These are phyloP conservation scores for Leptopilina drosophilae DNA, from an alignment of 2,888 invertebrate genomes.

Conservation along the genomic window DNA sequence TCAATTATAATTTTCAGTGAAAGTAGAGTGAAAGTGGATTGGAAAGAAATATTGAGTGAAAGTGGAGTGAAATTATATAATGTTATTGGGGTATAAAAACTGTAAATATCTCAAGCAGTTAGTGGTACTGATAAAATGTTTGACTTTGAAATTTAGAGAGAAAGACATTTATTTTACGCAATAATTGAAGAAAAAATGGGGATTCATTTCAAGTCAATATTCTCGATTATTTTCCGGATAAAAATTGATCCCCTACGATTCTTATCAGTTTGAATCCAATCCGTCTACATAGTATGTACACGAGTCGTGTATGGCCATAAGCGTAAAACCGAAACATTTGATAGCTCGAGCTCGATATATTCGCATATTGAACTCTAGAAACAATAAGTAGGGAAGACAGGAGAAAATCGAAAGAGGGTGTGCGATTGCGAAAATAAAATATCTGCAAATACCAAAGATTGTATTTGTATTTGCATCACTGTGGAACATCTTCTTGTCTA, in stretches of 20 bases:
- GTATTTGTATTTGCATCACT: slow-evolving; percentile 28
- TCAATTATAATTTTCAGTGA: no score
- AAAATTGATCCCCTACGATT: slow-evolving; percentile 18
- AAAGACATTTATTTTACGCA: no score
- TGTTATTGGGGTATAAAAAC: no score
- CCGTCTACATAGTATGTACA: slow-evolving; percentile 20
- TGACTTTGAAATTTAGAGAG: no score
- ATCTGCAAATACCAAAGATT: slow-evolving; percentile 31
- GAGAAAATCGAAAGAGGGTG: slow-evolving; percentile 28
- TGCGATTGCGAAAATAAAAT: slow-evolving; percentile 19
- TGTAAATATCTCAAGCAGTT: no score
- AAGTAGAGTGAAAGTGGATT: no score
- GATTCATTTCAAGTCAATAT: slow-evolving; percentile 1
- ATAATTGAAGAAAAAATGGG: no score
- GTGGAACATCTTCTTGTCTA: neutral
- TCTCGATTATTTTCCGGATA: neutral
- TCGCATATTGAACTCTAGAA: slow-evolving; percentile 26
- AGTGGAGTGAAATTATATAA: no score
- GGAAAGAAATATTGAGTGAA: no score
- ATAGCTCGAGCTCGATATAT: slow-evolving; percentile 28
- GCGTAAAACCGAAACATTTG: slow-evolving; percentile 33
- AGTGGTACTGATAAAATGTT: no score
- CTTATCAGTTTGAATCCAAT: slow-evolving; percentile 7
- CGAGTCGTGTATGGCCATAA: slow-evolving; percentile 1
- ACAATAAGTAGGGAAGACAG: slow-evolving; percentile 14